A percentile compares a stretch with the other conserved stretches of the same genome.
These are phyloP conservation scores for Platichthys flesus DNA, from an alignment of 2,113 vertebrate species.

Conservation along the genomic window DNA sequence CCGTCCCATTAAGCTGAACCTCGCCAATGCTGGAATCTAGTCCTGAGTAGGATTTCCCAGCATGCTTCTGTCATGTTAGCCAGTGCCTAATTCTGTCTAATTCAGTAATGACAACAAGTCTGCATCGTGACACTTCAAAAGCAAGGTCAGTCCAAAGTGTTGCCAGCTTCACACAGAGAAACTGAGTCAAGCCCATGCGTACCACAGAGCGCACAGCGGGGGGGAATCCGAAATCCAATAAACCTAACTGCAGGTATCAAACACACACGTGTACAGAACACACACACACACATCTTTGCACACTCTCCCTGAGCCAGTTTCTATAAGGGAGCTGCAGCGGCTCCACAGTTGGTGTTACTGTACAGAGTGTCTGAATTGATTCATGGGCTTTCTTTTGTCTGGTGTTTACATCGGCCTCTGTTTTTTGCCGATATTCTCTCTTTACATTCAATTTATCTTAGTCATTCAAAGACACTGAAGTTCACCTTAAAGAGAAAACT, in stretches of 20 bases:
- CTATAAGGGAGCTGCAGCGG: slow-evolving; percentile 16
- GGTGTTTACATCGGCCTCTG: slow-evolving; percentile 18
- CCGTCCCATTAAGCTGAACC: slow-evolving; percentile 33
- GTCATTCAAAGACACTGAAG: slow-evolving; percentile 6
- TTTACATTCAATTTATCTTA: slow-evolving; percentile 10
- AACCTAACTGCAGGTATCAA: slow-evolving; percentile 69
- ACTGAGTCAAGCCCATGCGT: slow-evolving; percentile 56
- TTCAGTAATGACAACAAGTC: slow-evolving; percentile 76
- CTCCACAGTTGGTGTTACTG: slow-evolving; percentile 41
- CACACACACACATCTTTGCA: background rate
- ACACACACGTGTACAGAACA: slow-evolving; percentile 25
- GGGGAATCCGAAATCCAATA: slow-evolving; percentile 67
- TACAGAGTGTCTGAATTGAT: slow-evolving; percentile 39
- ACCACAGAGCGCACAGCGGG: slow-evolving; percentile 62
- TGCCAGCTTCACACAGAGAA: slow-evolving; percentile 71
- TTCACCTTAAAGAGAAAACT: background rate
- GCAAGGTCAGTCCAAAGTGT: slow-evolving; percentile 70
- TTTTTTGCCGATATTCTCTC: slow-evolving; percentile 13
- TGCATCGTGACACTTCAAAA: slow-evolving; percentile 62
- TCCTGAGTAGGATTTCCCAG: slow-evolving; percentile 65
- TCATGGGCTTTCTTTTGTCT: slow-evolving; percentile 23
- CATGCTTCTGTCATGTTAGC: slow-evolving; percentile 70
- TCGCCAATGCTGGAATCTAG: slow-evolving; percentile 53
- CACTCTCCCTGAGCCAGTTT: slow-evolving; percentile 10
- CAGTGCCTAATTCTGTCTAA: slow-evolving; percentile 75